Evolutionary conservation across 2,797 vertebrate species (phyloP), one percentile per base, ranked within the genome.

Genomic region (Orestias chungarensis): DNA sequence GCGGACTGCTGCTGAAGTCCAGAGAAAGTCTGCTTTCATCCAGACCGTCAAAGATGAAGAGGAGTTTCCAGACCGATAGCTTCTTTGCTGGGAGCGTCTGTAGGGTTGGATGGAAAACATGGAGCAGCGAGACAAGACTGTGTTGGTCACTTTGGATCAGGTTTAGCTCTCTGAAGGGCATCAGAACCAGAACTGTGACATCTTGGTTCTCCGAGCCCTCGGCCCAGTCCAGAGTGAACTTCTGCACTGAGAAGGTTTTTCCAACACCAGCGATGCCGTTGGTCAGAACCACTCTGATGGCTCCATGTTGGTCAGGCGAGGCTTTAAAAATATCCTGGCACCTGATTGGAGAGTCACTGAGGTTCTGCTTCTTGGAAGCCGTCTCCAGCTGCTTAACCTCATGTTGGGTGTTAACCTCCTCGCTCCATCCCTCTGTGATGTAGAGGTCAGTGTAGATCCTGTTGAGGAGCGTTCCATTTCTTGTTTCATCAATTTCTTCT

Each of bases 301-400:
- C 7, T 49, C 47, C 47, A n/a, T 49, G 47, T 49, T 49, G 47
- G 47, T 49, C 23, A 49, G 47, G 47, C 7, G n/a, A 49, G 47
- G 47, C 6, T 49, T 46, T 59, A 47, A 70, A 70, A 0, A 70
- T 47, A 23, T 70, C 54, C 15, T 4, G 43, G 33, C 7, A 23
- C 14, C 23, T 38, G 31, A 70, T 47, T 0, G 47, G 47, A 49
- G 20, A n/a, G 23, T n/a, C 23, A n/a, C n/a, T 20, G 47, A 49
- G 47, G n/a, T 7, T 59, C 0, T 59, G 18, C 40, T 25, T 70
- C 42, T 9, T 20, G 55, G 38, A 61, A 25, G 31, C 23, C 47
- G 3, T 38, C 46, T 70, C 68, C 7, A 61, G 59, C 55, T 44
- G 52, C 44, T 8, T 59, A 1, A 70, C 54, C 7, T 70, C 68